Evolutionary conservation across 2,797 vertebrate species (phyloP), one percentile per base, ranked within the genome.

Genomic region (Sebastes cheni): DNA sequence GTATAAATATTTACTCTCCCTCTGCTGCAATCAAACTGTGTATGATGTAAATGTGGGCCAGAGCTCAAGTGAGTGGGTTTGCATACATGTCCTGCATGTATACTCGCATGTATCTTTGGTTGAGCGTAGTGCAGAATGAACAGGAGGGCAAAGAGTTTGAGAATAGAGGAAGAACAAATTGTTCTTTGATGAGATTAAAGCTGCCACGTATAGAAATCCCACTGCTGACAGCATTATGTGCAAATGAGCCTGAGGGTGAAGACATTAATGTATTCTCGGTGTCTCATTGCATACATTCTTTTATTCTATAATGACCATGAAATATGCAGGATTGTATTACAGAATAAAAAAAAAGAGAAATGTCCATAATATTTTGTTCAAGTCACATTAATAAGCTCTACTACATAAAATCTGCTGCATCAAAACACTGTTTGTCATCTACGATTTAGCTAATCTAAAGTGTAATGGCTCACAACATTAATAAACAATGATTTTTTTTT

Each of bases 1-100:
- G 8, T 23, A 54, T 75, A 70, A 75, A 87, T 88, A 83, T 83
- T 86, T 61, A 77, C 85, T 78, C 65, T 34, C n/a, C 46, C 42
- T 76, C 70, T 30, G 68, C 78, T 83, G 69, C 74, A 65, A 46
- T 84, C 69, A 66, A 61, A 50, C 59, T 62, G 67, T 8, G 50
- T 36, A 60, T 14, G 27, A 23, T 61, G 65, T 56, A 75, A 78
- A 79, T 80, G 71, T 68, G 65, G 78, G 80, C 73, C 75, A 52
- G 67, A 5, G 66, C 78, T 76, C 75, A n/a, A 1, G 67, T 55
- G 78, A 67, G 64, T 3, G 6, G 16, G 18, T 69, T 30, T 59
- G 16, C 36, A 60, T 73, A 30, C 32, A 52, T 64, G 34, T 30
- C 2, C 60, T 46, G 46, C 67, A 71, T 65, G 25, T 59, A 66